A percentile compares a stretch with the other conserved stretches of the same genome.
These are phyloP conservation scores for Sitta carolinensis DNA, from an alignment of 2,797 vertebrate species.

Conservation along the genomic window DNA sequence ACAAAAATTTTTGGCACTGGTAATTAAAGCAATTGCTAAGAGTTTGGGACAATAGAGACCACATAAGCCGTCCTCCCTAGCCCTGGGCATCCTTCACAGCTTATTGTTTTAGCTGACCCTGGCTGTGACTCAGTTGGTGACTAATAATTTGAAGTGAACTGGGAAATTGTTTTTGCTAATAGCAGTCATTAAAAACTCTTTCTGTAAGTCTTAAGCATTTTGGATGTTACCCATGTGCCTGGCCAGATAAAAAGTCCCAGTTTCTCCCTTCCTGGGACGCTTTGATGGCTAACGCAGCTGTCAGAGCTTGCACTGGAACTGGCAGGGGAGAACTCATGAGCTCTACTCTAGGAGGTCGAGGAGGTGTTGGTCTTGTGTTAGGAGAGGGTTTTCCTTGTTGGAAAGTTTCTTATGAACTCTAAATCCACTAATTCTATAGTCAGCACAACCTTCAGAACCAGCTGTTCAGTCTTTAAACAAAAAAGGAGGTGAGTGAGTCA, in stretches of 20 bases:
- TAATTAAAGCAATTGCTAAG: neutral
- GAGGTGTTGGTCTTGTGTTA: neutral
- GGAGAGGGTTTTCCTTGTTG: neutral
- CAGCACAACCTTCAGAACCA: neutral
- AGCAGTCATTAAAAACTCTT: neutral
- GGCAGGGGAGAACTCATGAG: neutral
- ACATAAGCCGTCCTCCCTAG: neutral
- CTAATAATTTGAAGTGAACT: slow-evolving; percentile 1
- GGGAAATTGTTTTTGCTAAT: slow-evolving; percentile 5
- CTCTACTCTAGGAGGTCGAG: neutral
- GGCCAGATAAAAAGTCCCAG: neutral
- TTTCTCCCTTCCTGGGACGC: neutral
- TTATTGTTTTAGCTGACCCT: neutral
- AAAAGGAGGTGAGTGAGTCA: neutral
- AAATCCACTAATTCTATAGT: neutral
- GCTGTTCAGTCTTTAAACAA: neutral
- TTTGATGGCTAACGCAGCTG: neutral
- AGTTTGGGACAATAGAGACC: neutral
- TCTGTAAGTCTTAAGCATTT: neutral
- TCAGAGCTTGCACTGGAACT: neutral
- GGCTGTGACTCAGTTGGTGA: slow-evolving; percentile 4
- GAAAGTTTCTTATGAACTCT: neutral
- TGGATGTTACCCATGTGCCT: neutral
- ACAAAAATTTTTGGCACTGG: neutral
- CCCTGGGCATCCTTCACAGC: neutral